Evolutionary conservation across 2,797 vertebrate species (phyloP).

Genomic region (Oryzias dopingdopingensis): DNA sequence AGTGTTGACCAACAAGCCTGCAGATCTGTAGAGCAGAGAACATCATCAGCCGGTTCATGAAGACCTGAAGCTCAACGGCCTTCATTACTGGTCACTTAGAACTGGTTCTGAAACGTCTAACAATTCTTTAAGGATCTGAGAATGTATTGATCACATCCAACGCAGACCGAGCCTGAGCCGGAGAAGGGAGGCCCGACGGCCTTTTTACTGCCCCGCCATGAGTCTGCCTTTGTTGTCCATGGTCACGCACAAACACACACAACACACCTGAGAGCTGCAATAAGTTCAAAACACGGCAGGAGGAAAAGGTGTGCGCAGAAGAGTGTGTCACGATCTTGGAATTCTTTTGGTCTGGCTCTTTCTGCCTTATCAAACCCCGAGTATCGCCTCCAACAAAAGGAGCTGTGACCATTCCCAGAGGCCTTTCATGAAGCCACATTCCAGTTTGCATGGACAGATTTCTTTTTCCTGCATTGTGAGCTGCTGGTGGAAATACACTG

Average conservation of each 20-base stretch:
- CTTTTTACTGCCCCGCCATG: slow-evolving; percentile 50
- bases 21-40: slow-evolving; percentile 6
- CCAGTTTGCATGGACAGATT: slow-evolving; percentile 8
- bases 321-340: slow-evolving; percentile 14
- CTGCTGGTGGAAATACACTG: slow-evolving; percentile 1
- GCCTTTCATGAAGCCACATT: slow-evolving; percentile 29
- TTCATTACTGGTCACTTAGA: no score
- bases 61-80: neutral
- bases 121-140: neutral
- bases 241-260: slow-evolving; percentile 20
- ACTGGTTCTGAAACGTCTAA: neutral
- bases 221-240: slow-evolving; percentile 32
- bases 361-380: slow-evolving; percentile 41
- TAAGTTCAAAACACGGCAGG: neutral
- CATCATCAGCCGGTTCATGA: neutral
- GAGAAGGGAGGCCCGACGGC: slow-evolving; percentile 28
- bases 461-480: neutral
- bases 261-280: slow-evolving; percentile 6
- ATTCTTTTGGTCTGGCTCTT: slow-evolving; percentile 27
- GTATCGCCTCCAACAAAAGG: slow-evolving; percentile 48
- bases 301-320: slow-evolving; percentile 8
- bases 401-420: slow-evolving; percentile 13
- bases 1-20: neutral
- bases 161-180: slow-evolving; percentile 1
- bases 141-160: neutral